Percentiles rank a stretch among this genome's conserved stretches.
These are phyloP conservation scores for Tricholauxania praeusta DNA, from an alignment of 2,888 invertebrate genomes.

Conservation along the genomic window DNA sequence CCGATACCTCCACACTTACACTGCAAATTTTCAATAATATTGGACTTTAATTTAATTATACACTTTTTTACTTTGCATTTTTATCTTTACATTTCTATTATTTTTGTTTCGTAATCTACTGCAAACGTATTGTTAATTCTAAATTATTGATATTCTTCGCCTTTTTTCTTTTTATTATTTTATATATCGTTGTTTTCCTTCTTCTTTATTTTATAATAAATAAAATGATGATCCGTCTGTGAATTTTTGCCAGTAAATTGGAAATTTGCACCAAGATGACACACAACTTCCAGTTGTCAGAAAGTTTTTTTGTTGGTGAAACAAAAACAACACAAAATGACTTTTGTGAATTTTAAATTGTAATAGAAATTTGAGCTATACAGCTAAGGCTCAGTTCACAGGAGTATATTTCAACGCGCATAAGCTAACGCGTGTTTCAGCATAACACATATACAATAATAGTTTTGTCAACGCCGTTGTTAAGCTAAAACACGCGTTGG, in stretches of 20 bases:
- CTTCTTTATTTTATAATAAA: slow-evolving; percentile 3
- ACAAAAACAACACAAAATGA: too few species aligned
- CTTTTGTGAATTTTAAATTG: too few species aligned
- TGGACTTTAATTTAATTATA: not conserved
- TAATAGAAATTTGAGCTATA: too few species aligned
- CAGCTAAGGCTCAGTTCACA: too few species aligned
- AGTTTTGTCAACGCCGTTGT: too few species aligned
- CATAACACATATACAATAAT: too few species aligned
- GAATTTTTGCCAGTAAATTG: slow-evolving; percentile 33
- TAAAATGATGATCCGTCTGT: slow-evolving; percentile 15
- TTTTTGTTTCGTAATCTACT: not conserved
- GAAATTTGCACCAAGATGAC: slow-evolving; percentile 42
- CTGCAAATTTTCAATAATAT: not conserved
- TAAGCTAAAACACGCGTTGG: too few species aligned
- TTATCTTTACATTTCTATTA: not conserved
- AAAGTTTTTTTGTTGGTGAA: not conserved
- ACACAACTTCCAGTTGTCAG: slow-evolving; percentile 38
- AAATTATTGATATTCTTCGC: slow-evolving; percentile 5
- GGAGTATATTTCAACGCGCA: too few species aligned
- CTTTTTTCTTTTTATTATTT: slow-evolving; percentile 9
- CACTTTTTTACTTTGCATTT: not conserved
- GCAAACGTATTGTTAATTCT: not conserved
- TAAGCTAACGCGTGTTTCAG: too few species aligned
- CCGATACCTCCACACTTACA: not conserved
- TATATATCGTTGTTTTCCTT: not conserved